Conservation (phyloP, 2,113 vertebrate genomes). For the Hippopotamus amphibius region DNA sequence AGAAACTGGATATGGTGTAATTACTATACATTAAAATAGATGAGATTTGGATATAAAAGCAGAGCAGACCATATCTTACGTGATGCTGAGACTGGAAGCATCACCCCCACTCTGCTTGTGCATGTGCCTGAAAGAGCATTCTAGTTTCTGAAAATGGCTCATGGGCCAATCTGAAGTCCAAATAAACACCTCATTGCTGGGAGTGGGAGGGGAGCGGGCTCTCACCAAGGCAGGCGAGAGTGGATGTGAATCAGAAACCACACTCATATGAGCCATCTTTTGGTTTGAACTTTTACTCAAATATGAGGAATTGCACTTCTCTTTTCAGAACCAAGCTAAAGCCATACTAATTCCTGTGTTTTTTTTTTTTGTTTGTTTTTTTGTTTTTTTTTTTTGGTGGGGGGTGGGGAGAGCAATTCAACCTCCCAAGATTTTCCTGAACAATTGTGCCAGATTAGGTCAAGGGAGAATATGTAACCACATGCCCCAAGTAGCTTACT, state of each 20-base stretch:
- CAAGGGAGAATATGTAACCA: neutral
- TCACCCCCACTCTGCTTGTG: slow-evolving; percentile 82
- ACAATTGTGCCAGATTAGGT: neutral
- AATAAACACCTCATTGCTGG: slow-evolving; percentile 78
- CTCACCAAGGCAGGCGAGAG: slow-evolving; percentile 64
- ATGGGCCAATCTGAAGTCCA: slow-evolving; percentile 71
- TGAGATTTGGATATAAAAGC: slow-evolving; percentile 83
- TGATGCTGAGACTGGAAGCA: slow-evolving; percentile 78
- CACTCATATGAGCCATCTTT: slow-evolving; percentile 64
- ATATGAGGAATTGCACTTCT: slow-evolving; percentile 67
- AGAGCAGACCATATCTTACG: slow-evolving; percentile 74
- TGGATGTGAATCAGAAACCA: slow-evolving; percentile 44
- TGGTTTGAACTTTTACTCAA: slow-evolving; percentile 72
- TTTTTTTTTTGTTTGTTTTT: too few relatives aligned
- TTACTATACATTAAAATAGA: slow-evolving; percentile 87
- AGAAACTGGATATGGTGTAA: slow-evolving; percentile 83
- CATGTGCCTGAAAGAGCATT: slow-evolving; percentile 78
- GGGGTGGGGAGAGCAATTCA: neutral
- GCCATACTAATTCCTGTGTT: neutral
- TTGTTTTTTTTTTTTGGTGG: too few relatives aligned
- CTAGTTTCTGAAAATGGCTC: slow-evolving; percentile 82
- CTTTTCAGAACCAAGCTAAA: slow-evolving; percentile 55
- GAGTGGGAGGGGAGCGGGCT: slow-evolving; percentile 72
- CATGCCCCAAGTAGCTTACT: neutral
- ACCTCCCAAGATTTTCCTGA: neutral